These are phyloP conservation scores for Stegostoma tigrinum DNA, from an alignment of 2,113 vertebrate species.

Conservation along the genomic window DNA sequence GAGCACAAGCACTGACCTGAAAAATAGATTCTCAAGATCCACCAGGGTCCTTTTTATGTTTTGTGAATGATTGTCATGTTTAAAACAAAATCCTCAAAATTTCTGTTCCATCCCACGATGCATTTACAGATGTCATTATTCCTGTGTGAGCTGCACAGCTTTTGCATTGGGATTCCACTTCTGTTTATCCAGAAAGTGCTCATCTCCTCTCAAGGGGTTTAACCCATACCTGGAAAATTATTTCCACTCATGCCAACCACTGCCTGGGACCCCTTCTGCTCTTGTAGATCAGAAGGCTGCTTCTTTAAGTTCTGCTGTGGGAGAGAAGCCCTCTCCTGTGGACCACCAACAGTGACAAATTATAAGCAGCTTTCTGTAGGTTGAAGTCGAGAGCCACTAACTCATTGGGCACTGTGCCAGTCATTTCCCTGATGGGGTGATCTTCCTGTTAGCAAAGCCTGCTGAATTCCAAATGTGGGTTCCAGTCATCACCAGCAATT, in stretches of 20 bases:
- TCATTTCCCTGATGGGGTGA: background rate
- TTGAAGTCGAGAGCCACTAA: background rate
- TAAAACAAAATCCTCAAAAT: background rate
- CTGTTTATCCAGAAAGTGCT: background rate
- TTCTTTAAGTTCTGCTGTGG: background rate
- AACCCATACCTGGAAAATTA: background rate
- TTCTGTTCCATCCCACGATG: background rate
- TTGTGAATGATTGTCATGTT: background rate
- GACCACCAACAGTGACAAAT: background rate
- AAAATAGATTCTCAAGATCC: background rate
- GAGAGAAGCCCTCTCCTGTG: background rate
- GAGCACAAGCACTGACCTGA: background rate
- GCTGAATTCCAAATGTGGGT: background rate
- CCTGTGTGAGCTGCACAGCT: background rate
- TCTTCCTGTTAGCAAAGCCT: background rate
- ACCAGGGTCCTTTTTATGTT: background rate
- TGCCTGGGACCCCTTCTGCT: background rate
- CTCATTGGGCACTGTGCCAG: background rate
- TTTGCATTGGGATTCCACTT: background rate
- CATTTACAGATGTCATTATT: background rate
- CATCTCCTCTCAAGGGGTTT: background rate
- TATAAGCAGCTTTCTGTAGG: background rate
- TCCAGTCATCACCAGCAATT: background rate
- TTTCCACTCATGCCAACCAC: background rate
- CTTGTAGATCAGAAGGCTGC: background rate